Conservation (phyloP, 2,888 invertebrate genomes). For the Colletes collaris region DNA sequence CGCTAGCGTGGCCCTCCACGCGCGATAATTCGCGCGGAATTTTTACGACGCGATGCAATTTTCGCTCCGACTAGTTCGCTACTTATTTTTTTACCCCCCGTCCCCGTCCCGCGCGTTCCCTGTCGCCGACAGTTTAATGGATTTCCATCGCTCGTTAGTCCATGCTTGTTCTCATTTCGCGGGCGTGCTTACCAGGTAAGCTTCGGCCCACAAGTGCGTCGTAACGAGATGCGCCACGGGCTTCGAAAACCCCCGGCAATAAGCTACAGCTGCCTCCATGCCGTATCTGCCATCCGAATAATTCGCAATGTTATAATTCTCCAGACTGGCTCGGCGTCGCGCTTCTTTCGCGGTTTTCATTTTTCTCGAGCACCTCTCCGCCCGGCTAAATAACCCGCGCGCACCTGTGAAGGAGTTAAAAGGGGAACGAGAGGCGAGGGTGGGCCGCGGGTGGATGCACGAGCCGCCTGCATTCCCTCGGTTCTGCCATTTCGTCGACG, state of each 20-base stretch:
- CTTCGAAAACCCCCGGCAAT: slow-evolving; percentile 51
- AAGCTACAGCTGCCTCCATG: slow-evolving; percentile 62
- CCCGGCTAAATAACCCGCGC: not conserved
- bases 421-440: not conserved
- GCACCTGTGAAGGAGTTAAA: not conserved
- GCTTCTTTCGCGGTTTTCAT: slow-evolving; percentile 27
- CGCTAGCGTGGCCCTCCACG: not conserved
- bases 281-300: slow-evolving; percentile 56
- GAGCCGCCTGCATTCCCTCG: not conserved
- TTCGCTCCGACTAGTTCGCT: slow-evolving; percentile 5
- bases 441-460: too few relatives aligned
- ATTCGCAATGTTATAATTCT: slow-evolving; percentile 55
- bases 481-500: not conserved
- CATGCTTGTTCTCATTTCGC: slow-evolving; percentile 54
- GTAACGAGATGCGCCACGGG: slow-evolving; percentile 61
- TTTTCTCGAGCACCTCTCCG: slow-evolving; percentile 10
- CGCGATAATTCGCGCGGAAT: slow-evolving; percentile 26
- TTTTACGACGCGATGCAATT: slow-evolving; percentile 30
- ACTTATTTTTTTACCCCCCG: slow-evolving; percentile 1
- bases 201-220: slow-evolving; percentile 50
- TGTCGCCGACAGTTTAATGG: not conserved
- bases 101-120: not conserved
- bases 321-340: not conserved
- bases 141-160: slow-evolving; percentile 62
- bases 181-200: slow-evolving; percentile 56